phyloP scores from a whole-genome alignment of 2,113 vertebrate genomes.

The Prietella phreatophila region DNA sequence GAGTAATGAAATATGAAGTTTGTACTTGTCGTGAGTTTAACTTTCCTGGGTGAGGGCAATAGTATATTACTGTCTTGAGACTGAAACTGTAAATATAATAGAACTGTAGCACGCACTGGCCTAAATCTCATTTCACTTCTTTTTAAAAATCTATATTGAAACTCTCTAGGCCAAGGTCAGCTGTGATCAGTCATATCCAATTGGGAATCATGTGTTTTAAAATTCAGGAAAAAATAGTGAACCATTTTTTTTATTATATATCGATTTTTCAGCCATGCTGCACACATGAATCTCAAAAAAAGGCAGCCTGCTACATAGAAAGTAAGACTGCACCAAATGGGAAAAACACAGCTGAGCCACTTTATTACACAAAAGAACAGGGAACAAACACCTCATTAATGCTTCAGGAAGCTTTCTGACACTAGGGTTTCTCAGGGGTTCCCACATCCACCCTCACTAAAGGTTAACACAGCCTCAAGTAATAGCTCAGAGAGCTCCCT shows the following conservation, averaged over 20 bases:
- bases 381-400: conserved; percentile 30
- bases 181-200: not conserved
- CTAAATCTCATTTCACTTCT: conserved; percentile 9
- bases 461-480: conserved; percentile 31
- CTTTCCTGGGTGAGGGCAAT: not conserved
- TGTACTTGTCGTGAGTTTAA: not conserved
- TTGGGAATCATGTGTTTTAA: not conserved
- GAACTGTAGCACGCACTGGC: not conserved
- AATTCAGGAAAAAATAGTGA: not conserved
- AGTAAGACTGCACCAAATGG: conserved; percentile 8
- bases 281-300: not conserved
- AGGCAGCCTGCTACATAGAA: conserved; percentile 17
- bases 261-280: not conserved
- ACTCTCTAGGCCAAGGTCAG: not conserved
- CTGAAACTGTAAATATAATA: not conserved
- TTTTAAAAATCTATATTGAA: not conserved
- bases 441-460: conserved; percentile 25
- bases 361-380: conserved; percentile 26
- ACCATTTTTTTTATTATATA: not conserved
- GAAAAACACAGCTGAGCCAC: conserved; percentile 1
- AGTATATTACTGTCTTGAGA: not conserved
- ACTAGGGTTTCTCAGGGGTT: conserved; percentile 8
- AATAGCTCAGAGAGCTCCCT: conserved; percentile 37
- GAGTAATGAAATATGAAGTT: not conserved
- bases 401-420: conserved; percentile 14